These are phyloP conservation scores for Platygyra sinensis DNA, from an alignment of 64 coral and sea anemone genomes.

Conservation along the genomic window DNA sequence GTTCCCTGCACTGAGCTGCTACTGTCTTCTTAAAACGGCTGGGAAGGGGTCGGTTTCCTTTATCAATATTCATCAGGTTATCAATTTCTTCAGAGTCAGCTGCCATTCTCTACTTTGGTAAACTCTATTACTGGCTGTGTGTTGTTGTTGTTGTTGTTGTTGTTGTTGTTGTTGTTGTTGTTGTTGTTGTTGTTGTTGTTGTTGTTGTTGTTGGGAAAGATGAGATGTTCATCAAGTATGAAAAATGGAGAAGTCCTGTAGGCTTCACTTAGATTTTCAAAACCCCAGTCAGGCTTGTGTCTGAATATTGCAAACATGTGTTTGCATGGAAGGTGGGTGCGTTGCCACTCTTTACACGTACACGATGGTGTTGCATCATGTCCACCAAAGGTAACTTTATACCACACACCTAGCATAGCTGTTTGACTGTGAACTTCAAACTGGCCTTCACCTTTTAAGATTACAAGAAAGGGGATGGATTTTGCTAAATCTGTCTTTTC, in stretches of 20 bases:
- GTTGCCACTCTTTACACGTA: conserved; percentile 13
- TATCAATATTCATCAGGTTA: neutral
- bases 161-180: too few relatives aligned
- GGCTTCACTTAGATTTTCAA: neutral
- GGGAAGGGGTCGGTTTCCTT: conserved; percentile 4
- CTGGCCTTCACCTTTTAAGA: conserved; percentile 7
- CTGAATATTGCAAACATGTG: conserved; percentile 39
- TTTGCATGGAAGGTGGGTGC: conserved; percentile 6
- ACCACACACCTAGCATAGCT: conserved; percentile 23
- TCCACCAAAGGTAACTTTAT: conserved; percentile 13
- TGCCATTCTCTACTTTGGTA: neutral
- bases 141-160: too few relatives aligned
- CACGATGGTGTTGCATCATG: conserved; percentile 5
- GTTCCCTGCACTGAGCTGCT: neutral
- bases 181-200: too few relatives aligned
- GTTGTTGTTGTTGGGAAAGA: neutral
- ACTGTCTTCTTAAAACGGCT: conserved; percentile 22
- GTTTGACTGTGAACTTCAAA: conserved; percentile 40
- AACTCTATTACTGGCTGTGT: neutral
- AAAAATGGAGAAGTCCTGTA: conserved; percentile 32
- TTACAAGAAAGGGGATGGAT: neutral
- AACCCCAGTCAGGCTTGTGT: conserved; percentile 27
- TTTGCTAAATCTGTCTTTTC: conserved; percentile 7
- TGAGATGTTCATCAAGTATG: neutral
- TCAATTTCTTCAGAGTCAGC: conserved; percentile 14